Evolutionary conservation across 1,140 invertebrate species (phyloP).

Genomic region (Pachyrhynchus sulphureomaculatus): DNA sequence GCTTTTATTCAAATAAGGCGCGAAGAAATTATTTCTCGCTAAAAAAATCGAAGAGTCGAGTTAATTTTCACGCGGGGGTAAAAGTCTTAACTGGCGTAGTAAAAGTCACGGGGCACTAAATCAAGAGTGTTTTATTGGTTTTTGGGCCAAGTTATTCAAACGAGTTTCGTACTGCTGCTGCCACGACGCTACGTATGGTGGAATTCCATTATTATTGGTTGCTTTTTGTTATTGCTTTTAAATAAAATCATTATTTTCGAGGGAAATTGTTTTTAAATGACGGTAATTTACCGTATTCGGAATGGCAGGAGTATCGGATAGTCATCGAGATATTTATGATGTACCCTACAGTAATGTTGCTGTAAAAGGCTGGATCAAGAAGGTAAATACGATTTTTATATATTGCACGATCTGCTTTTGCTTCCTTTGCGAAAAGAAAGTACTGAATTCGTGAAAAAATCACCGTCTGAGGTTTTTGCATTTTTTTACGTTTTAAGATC

Average conservation of each 20-base stretch:
- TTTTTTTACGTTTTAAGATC: no score
- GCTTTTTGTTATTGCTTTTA: slow-evolving; percentile 27
- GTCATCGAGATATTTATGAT: not conserved
- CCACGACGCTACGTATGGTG: not conserved
- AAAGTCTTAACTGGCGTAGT: slow-evolving; percentile 20
- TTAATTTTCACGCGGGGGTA: slow-evolving; percentile 21
- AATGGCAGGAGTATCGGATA: not conserved
- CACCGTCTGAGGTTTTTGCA: no score
- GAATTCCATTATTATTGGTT: slow-evolving; percentile 17
- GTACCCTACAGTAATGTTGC: not conserved
- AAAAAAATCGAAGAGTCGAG: slow-evolving; percentile 9
- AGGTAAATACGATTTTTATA: no score
- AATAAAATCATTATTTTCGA: slow-evolving; percentile 29
- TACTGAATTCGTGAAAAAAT: no score
- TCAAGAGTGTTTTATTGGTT: slow-evolving; percentile 29
- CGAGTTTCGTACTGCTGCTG: slow-evolving; percentile 17
- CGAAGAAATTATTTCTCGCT: no score
- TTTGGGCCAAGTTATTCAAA: slow-evolving; percentile 29
- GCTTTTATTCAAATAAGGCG: no score
- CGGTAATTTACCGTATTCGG: not conserved
- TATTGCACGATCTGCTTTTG: no score
- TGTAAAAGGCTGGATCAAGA: not conserved
- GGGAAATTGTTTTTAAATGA: slow-evolving; percentile 20
- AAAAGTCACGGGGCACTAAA: slow-evolving; percentile 30
- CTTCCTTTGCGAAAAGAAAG: no score